A percentile compares a stretch with the other conserved stretches of the same genome.
Conservation (phyloP, 2,797 vertebrate species). For the Monodelphis domestica region DNA sequence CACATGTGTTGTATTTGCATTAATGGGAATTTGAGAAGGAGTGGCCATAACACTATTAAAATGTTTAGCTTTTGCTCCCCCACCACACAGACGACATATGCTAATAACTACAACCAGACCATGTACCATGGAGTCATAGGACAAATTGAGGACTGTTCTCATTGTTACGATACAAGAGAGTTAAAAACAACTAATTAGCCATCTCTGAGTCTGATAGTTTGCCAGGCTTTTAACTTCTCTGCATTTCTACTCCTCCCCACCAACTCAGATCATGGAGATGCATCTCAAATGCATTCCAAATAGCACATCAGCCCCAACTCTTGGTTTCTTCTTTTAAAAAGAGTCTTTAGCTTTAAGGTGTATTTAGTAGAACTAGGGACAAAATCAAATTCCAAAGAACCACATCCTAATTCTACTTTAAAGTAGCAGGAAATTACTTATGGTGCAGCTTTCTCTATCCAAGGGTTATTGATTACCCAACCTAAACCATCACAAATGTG, state of each 20-base stretch:
- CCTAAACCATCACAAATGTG: slow-evolving; percentile 71
- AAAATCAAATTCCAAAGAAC: slow-evolving; percentile 82
- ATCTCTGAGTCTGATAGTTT: slow-evolving; percentile 63
- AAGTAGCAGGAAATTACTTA: slow-evolving; percentile 83
- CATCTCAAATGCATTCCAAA: slow-evolving; percentile 73
- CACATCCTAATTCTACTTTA: slow-evolving; percentile 79
- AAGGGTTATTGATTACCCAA: slow-evolving; percentile 78
- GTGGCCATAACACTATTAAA: slow-evolving; percentile 71
- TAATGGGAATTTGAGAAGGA: slow-evolving; percentile 75
- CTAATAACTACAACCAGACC: slow-evolving; percentile 72
- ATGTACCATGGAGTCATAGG: slow-evolving; percentile 54
- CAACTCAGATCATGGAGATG: slow-evolving; percentile 64
- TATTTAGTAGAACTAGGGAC: slow-evolving; percentile 79
- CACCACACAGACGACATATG: slow-evolving; percentile 66
- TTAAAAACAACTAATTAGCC: slow-evolving; percentile 72
- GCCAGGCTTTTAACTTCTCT: slow-evolving; percentile 76
- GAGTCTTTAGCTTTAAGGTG: slow-evolving; percentile 76
- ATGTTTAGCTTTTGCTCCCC: slow-evolving; percentile 73
- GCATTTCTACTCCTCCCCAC: slow-evolving; percentile 64
- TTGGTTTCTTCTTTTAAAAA: slow-evolving; percentile 71
- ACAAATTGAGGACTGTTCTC: slow-evolving; percentile 50
- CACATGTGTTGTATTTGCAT: slow-evolving; percentile 64
- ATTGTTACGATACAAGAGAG: slow-evolving; percentile 38
- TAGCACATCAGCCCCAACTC: slow-evolving; percentile 66
- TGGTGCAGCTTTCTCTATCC: slow-evolving; percentile 75